Conservation (phyloP, 2,797 vertebrate genomes). For the Silurus aristotelis region DNA sequence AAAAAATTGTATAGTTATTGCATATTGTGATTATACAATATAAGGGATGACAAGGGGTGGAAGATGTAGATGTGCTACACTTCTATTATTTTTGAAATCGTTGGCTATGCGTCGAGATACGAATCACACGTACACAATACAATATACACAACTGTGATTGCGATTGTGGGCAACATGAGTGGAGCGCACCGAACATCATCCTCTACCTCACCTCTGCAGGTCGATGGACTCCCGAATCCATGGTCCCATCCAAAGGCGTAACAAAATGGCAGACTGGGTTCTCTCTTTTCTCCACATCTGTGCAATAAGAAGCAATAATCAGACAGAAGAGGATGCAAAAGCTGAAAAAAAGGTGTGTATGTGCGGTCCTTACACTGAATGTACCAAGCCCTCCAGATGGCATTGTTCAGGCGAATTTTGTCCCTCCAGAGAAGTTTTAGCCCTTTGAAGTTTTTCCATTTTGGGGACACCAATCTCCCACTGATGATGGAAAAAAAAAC, state of each 20-base stretch:
- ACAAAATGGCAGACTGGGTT: slow-evolving; percentile 97
- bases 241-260: slow-evolving; percentile 89
- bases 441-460: slow-evolving; percentile 99
- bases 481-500: slow-evolving; percentile 66
- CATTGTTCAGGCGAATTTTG: slow-evolving; percentile 98
- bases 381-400: slow-evolving; percentile 99
- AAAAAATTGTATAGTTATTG: no score
- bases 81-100: no score
- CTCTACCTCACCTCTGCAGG: slow-evolving; percentile 80
- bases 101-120: no score
- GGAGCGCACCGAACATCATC: no score
- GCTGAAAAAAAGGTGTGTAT: background rate
- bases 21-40: no score
- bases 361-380: slow-evolving; percentile 88
- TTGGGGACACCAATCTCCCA: slow-evolving; percentile 94
- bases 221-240: slow-evolving; percentile 86
- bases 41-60: no score
- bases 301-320: slow-evolving; percentile 12
- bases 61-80: no score
- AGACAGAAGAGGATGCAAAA: background rate
- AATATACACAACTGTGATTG: no score
- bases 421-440: slow-evolving; percentile 97
- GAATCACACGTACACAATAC: no score
- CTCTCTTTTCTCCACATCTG: slow-evolving; percentile 93
- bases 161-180: no score